These are phyloP conservation scores for Aldrovandia affinis DNA, from an alignment of 2,797 vertebrate species.

Conservation along the genomic window DNA sequence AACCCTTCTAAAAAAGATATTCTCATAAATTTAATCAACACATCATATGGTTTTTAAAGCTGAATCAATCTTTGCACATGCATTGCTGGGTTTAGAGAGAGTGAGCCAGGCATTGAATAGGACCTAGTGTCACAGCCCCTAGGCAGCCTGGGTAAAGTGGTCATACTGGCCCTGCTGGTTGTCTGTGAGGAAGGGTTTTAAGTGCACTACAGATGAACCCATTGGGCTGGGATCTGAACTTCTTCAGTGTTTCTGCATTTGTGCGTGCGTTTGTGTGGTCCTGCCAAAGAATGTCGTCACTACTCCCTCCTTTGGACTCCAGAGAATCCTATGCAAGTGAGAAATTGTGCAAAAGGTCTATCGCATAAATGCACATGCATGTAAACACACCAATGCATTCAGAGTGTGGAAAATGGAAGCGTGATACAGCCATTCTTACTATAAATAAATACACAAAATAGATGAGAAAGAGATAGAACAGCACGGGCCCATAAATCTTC, in stretches of 20 bases:
- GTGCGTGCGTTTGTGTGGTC: slow-evolving; percentile 13
- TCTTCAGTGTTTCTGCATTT: slow-evolving; percentile 21
- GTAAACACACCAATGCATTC: background rate
- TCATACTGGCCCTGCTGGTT: background rate
- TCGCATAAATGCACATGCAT: background rate
- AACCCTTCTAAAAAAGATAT: background rate
- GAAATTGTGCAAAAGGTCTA: background rate
- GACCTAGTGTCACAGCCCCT: background rate
- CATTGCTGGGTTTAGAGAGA: background rate
- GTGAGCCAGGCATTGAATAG: background rate
- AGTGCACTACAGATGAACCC: background rate
- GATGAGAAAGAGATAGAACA: slow-evolving; percentile 67
- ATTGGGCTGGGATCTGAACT: background rate
- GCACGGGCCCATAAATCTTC: slow-evolving; percentile 72
- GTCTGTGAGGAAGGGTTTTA: background rate
- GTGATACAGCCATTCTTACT: background rate
- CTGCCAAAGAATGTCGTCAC: background rate
- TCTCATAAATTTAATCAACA: background rate
- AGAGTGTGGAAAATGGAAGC: slow-evolving; percentile 25
- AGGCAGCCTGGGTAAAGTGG: background rate
- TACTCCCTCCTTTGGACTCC: background rate
- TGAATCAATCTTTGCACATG: background rate
- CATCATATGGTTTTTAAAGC: background rate
- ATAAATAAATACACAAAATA: slow-evolving; percentile 37
- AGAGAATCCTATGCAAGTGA: background rate